phyloP scores from a whole-genome alignment of 2,797 vertebrate genomes.

The Eptatretus atami region DNA sequence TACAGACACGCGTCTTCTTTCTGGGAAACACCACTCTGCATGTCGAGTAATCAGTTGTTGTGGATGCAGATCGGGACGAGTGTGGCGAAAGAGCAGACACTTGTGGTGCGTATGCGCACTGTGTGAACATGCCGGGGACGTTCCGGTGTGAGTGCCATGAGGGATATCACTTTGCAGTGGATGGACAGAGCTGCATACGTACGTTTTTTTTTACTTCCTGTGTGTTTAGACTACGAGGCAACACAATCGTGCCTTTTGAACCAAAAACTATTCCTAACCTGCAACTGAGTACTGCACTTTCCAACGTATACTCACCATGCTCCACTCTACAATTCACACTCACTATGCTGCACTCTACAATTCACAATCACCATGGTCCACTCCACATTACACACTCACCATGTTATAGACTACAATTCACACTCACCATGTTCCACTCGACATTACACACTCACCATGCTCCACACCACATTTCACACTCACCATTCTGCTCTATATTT shows the following conservation, averaged over 20 bases:
- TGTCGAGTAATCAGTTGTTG: neutral
- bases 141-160: slow-evolving; percentile 57
- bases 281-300: no score
- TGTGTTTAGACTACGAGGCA: no score
- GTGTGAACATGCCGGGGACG: slow-evolving; percentile 62
- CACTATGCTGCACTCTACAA: neutral
- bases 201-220: slow-evolving; percentile 12
- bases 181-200: slow-evolving; percentile 37
- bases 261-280: no score
- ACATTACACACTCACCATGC: neutral
- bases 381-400: neutral
- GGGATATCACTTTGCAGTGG: slow-evolving; percentile 34
- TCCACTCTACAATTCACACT: neutral
- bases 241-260: no score
- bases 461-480: neutral
- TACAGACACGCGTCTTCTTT: no score
- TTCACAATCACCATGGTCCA: neutral
- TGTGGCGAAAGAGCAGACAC: slow-evolving; percentile 25
- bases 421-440: neutral
- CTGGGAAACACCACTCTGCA: no score
- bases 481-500: neutral
- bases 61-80: slow-evolving; percentile 42
- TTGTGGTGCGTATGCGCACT: slow-evolving; percentile 32
- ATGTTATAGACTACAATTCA: neutral
- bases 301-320: neutral